Conservation (phyloP, 2,888 invertebrate species). For the Athalia rosae region DNA sequence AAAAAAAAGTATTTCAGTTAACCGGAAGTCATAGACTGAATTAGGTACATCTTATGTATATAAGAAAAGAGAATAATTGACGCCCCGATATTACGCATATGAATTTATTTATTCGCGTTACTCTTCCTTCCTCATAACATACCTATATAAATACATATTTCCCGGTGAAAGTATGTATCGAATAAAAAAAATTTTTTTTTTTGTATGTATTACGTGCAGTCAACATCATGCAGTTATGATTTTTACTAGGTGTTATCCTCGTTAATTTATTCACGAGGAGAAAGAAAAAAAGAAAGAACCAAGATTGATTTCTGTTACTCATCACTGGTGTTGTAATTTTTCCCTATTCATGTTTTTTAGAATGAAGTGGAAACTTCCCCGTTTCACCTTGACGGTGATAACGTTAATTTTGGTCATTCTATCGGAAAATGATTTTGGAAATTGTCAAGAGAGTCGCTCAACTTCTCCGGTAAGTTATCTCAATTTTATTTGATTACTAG, state of each 20-base stretch:
- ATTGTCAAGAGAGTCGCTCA: constrained; percentile 59
- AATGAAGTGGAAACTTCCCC: constrained; percentile 63
- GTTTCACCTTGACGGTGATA: constrained; percentile 54
- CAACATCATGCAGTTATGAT: not conserved
- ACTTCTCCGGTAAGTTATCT: constrained; percentile 58
- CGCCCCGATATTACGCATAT: too few relatives aligned
- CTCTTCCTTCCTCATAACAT: too few relatives aligned
- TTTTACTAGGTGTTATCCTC: not conserved
- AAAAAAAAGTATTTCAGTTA: too few relatives aligned
- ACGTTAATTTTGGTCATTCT: constrained; percentile 55
- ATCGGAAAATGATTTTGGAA: constrained; percentile 55
- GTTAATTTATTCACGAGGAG: constrained; percentile 48
- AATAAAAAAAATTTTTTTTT: not conserved
- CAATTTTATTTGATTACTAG: too few relatives aligned
- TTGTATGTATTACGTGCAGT: too few relatives aligned
- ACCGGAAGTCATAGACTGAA: too few relatives aligned
- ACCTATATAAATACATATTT: not conserved
- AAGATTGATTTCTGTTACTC: not conserved
- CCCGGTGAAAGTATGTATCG: constrained; percentile 1
- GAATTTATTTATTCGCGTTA: too few relatives aligned
- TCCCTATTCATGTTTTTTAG: constrained; percentile 53
- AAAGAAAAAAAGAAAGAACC: constrained; percentile 40
- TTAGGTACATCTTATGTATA: too few relatives aligned
- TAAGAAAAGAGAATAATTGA: too few relatives aligned
- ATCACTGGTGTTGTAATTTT: not conserved